Conservation (phyloP, 2,888 invertebrate species). For the Caenorhabditis macrosperma region DNA sequence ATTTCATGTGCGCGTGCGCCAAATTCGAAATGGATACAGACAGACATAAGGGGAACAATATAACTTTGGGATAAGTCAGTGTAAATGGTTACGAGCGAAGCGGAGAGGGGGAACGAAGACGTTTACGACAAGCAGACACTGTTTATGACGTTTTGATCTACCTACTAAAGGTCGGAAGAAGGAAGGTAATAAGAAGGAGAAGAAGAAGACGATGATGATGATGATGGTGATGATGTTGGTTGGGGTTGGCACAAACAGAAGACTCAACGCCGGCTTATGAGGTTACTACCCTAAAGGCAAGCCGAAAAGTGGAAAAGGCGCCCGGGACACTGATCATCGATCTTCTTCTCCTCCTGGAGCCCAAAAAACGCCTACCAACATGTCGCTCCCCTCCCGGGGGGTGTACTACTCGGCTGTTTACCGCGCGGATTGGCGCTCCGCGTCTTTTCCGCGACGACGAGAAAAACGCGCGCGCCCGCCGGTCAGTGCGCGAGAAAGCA, state of each 20-base stretch:
- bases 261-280: slow-evolving; percentile 19
- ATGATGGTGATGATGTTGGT: slow-evolving; percentile 11
- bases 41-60: neutral
- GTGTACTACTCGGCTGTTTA: slow-evolving; percentile 41
- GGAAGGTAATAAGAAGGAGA: slow-evolving; percentile 21
- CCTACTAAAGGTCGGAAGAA: neutral
- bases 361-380: slow-evolving; percentile 1
- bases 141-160: slow-evolving; percentile 41
- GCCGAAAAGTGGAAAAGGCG: slow-evolving; percentile 1
- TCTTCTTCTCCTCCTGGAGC: neutral
- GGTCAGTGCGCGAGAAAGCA: slow-evolving; percentile 26
- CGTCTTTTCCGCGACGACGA: neutral
- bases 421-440: slow-evolving; percentile 46
- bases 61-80: slow-evolving; percentile 1
- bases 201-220: neutral
- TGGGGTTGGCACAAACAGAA: slow-evolving; percentile 30
- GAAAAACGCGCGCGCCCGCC: slow-evolving; percentile 2
- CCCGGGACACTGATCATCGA: neutral
- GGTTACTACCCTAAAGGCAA: neutral
- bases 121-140: slow-evolving; percentile 40
- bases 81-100: neutral
- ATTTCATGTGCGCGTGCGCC: neutral
- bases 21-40: neutral
- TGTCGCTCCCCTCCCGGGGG: neutral
- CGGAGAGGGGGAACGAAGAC: neutral